These are phyloP conservation scores for Gila orcuttii DNA, from an alignment of 2,113 vertebrate species.

Conservation along the genomic window DNA sequence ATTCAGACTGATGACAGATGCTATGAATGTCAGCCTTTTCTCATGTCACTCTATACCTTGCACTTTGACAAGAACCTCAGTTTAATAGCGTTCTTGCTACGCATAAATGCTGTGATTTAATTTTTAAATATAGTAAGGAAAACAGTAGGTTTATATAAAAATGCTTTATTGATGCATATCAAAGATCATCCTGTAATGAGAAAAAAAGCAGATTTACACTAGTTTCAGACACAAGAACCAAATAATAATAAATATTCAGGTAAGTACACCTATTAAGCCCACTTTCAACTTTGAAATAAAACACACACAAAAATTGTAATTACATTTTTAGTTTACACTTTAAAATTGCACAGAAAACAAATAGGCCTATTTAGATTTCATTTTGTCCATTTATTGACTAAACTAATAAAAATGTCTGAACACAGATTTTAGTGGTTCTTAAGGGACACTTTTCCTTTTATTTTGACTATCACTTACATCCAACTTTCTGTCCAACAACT, in stretches of 20 bases:
- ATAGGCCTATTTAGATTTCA: neutral
- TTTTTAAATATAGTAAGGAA: neutral
- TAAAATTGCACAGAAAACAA: neutral
- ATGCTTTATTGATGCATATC: conserved; percentile 10
- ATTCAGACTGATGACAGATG: neutral
- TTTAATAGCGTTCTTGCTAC: neutral
- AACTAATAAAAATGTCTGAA: neutral
- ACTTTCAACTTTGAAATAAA: neutral
- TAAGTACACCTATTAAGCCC: neutral
- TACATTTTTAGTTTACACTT: no score
- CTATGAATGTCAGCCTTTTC: no score
- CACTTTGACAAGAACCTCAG: neutral
- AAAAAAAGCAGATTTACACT: neutral
- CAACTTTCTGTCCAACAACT: conserved; percentile 55
- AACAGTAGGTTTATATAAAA: conserved; percentile 11
- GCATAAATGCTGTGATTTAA: neutral
- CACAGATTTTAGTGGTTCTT: neutral
- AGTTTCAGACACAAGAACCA: neutral
- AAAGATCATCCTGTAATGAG: neutral
- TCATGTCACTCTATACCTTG: neutral
- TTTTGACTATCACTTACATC: conserved; percentile 30
- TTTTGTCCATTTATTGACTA: neutral
- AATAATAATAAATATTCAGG: neutral
- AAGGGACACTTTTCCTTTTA: neutral
- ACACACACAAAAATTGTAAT: no score